Evolutionary conservation across 35 echinoderm and acorn worm species (phyloP).

Genomic region (Heliocidaris tuberculata): DNA sequence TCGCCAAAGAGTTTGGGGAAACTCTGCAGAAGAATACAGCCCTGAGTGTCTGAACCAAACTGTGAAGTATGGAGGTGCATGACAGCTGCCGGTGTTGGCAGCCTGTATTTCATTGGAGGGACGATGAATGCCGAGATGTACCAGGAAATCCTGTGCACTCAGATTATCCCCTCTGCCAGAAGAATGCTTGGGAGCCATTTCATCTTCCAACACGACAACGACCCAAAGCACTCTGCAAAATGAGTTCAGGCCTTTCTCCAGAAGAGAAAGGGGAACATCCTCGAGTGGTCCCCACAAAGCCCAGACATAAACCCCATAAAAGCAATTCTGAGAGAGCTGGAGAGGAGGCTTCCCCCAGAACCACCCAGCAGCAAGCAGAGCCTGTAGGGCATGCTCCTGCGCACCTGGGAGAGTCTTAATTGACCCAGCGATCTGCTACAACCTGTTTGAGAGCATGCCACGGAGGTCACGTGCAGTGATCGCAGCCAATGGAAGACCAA

Average conservation of each 20-base stretch:
- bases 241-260: not conserved
- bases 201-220: conserved; percentile 43
- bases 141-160: conserved; percentile 17
- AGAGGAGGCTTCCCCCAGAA: conserved; percentile 18
- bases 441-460: not conserved
- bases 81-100: not conserved
- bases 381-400: not conserved
- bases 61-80: not conserved
- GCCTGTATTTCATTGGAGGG: not conserved
- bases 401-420: conserved; percentile 15
- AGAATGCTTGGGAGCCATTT: conserved; percentile 12
- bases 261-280: not conserved
- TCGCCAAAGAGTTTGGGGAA: not conserved
- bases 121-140: conserved; percentile 21
- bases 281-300: conserved; percentile 41
- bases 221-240: not conserved
- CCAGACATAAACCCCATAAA: conserved; percentile 20
- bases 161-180: conserved; percentile 12
- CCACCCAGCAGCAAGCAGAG: not conserved
- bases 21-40: conserved; percentile 23
- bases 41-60: not conserved
- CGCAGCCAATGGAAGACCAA: not conserved
- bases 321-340: conserved; percentile 36
- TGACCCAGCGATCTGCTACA: not conserved
- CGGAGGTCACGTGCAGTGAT: not conserved